phyloP scores from a whole-genome alignment of 2,888 invertebrate species.

The Caenorhabditis sp. region DNA sequence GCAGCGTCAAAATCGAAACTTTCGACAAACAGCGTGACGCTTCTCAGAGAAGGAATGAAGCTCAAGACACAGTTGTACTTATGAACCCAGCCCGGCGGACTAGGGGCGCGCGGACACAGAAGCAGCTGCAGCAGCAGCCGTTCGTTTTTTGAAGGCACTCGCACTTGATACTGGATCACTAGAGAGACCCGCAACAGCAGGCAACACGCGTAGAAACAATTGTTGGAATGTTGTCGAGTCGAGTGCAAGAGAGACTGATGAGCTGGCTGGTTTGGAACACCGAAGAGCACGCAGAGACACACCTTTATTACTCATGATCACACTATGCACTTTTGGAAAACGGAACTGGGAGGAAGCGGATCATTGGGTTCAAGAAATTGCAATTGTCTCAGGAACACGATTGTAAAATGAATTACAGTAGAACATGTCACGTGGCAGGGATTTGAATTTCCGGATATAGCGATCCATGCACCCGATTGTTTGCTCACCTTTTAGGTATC shows the following conservation, averaged over 20 bases:
- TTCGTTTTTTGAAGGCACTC: slow-evolving; percentile 46
- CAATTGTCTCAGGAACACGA: slow-evolving; percentile 10
- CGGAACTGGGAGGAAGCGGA: slow-evolving; percentile 28
- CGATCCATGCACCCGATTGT: too few species aligned
- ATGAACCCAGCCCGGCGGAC: slow-evolving; percentile 49
- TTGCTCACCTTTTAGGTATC: too few species aligned
- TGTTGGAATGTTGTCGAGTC: slow-evolving; percentile 56
- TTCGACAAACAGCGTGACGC: slow-evolving; percentile 8
- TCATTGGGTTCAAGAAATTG: slow-evolving; percentile 2
- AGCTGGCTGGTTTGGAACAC: slow-evolving; percentile 45
- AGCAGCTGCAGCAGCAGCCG: too few species aligned
- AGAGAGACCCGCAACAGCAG: slow-evolving; percentile 39
- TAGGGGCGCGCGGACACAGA: too few species aligned
- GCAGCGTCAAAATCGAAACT: not conserved
- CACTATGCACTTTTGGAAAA: not conserved
- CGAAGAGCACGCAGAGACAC: slow-evolving; percentile 48
- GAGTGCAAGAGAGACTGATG: slow-evolving; percentile 41
- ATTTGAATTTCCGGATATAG: too few species aligned
- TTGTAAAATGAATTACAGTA: too few species aligned
- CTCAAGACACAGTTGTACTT: slow-evolving; percentile 33
- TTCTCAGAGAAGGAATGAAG: not conserved
- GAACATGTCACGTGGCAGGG: too few species aligned
- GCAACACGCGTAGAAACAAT: slow-evolving; percentile 54
- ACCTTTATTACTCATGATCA: slow-evolving; percentile 34
- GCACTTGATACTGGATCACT: slow-evolving; percentile 59